Conservation (phyloP, 2,888 invertebrate genomes). For the Catonia carolina region DNA sequence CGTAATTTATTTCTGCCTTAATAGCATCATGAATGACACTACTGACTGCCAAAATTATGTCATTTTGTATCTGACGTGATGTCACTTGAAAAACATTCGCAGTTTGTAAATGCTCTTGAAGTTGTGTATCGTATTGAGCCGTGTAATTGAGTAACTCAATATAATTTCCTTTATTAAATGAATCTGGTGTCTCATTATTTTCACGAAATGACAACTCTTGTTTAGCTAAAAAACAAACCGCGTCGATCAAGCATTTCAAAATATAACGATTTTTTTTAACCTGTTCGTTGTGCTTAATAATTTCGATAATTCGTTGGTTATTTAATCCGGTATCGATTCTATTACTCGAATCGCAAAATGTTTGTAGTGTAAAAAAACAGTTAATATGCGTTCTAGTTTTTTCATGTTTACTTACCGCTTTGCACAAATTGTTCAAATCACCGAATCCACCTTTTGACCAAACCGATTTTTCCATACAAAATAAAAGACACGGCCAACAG, state of each 20-base stretch:
- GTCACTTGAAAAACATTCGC: conserved; percentile 33
- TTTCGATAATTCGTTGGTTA: too few relatives aligned
- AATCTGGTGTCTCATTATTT: conserved; percentile 27
- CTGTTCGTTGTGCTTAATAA: conserved; percentile 33
- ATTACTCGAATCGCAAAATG: too few relatives aligned
- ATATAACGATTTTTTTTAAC: conserved; percentile 32
- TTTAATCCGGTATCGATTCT: too few relatives aligned
- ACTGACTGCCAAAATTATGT: conserved; percentile 31
- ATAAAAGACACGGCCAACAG: too few relatives aligned
- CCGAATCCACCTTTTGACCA: too few relatives aligned
- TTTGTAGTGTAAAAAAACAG: too few relatives aligned
- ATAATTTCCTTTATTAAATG: conserved; percentile 32
- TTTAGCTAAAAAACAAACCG: conserved; percentile 26
- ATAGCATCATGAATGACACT: conserved; percentile 29
- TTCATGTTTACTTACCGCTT: too few relatives aligned
- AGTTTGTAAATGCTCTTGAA: conserved; percentile 29
- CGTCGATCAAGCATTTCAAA: conserved; percentile 32
- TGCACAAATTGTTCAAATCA: too few relatives aligned
- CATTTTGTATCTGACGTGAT: conserved; percentile 35
- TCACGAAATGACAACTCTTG: conserved; percentile 28
- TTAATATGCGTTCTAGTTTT: too few relatives aligned
- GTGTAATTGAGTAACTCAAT: conserved; percentile 25
- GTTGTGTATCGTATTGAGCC: too few relatives aligned
- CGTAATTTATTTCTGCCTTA: conserved; percentile 29
- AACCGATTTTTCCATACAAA: too few relatives aligned